phyloP scores from a whole-genome alignment of 2,888 invertebrate genomes.

The Prosopocoilus inquinatus region DNA sequence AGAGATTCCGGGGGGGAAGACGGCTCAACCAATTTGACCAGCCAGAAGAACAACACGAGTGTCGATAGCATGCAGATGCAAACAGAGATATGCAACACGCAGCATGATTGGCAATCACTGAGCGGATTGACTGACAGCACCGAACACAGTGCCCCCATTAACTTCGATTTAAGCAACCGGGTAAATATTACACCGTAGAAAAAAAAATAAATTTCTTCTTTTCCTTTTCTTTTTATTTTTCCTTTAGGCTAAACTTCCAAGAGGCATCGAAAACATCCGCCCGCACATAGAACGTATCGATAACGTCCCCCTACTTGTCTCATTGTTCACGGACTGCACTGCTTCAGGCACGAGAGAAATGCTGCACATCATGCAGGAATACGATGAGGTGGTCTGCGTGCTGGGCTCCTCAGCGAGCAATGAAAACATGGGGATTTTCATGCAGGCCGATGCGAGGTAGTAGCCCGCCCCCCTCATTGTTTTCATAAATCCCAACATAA shows the following conservation, averaged over 20 bases:
- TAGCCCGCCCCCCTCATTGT: conserved; percentile 9
- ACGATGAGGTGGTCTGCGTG: conserved; percentile 93
- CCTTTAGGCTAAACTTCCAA: conserved; percentile 85
- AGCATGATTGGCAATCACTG: conserved; percentile 76
- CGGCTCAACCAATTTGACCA: conserved; percentile 27
- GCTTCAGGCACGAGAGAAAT: conserved; percentile 88
- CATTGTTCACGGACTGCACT: conserved; percentile 96
- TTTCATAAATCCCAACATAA: conserved; percentile 1
- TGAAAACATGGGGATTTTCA: conserved; percentile 87
- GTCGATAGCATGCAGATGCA: conserved; percentile 53
- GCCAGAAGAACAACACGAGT: conserved; percentile 39
- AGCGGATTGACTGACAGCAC: conserved; percentile 87
- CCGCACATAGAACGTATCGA: conserved; percentile 94
- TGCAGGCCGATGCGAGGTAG: conserved; percentile 89
- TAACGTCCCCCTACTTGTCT: conserved; percentile 95
- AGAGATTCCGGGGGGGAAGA: not conserved
- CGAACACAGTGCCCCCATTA: conserved; percentile 86
- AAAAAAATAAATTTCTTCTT: too few relatives aligned
- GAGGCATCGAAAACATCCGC: conserved; percentile 94
- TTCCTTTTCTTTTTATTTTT: conserved; percentile 22
- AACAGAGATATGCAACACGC: conserved; percentile 46
- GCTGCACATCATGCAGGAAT: conserved; percentile 94
- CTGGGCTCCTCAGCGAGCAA: conserved; percentile 89
- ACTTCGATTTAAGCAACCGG: conserved; percentile 90
- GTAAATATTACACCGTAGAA: conserved; percentile 51